A percentile compares a stretch with the other conserved stretches of the same genome.
These are phyloP conservation scores for Anas acuta DNA, from an alignment of 2,797 vertebrate genomes.

Conservation along the genomic window DNA sequence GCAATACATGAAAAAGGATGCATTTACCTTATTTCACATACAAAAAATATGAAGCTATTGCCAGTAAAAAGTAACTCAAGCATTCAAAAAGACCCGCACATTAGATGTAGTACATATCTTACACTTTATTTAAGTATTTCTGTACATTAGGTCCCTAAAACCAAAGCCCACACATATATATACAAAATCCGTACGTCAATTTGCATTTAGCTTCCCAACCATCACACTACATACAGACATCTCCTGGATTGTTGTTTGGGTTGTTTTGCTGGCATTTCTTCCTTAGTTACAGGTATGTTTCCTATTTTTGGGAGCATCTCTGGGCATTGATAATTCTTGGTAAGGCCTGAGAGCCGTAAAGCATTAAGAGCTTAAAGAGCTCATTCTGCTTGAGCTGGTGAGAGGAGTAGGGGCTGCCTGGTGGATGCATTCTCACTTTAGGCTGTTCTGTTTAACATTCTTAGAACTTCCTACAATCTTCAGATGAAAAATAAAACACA, in stretches of 20 bases:
- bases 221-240: background rate
- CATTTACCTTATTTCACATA: background rate
- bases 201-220: background rate
- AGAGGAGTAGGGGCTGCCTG: background rate
- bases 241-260: background rate
- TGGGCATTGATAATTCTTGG: background rate
- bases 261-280: background rate
- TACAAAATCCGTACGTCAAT: background rate
- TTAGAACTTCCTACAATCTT: background rate
- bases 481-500: background rate
- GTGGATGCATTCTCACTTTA: background rate
- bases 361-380: background rate
- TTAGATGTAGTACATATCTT: background rate
- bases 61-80: background rate
- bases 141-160: conserved; percentile 24
- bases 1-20: background rate
- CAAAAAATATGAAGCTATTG: background rate
- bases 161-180: conserved; percentile 16
- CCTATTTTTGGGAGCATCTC: background rate
- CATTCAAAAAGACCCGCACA: background rate
- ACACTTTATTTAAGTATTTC: conserved; percentile 59
- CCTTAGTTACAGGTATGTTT: background rate
- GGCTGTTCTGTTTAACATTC: background rate
- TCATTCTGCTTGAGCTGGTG: background rate
- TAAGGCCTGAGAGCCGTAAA: background rate